phyloP scores from a whole-genome alignment of 2,888 invertebrate species.

The Melanchra persicariae region DNA sequence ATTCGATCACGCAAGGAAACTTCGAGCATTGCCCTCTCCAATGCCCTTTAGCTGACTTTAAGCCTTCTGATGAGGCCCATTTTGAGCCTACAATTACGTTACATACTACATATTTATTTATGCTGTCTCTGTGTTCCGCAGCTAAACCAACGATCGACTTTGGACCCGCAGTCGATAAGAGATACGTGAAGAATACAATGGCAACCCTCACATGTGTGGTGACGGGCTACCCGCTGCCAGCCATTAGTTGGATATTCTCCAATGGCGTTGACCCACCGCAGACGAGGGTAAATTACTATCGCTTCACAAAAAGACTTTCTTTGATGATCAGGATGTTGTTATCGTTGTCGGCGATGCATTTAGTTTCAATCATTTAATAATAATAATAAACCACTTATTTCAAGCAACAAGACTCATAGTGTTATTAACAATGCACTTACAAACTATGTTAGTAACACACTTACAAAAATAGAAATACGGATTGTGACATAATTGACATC shows the following conservation, averaged over 20 bases:
- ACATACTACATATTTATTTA: neutral
- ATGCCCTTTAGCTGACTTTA: too few relatives aligned
- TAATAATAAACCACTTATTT: too few relatives aligned
- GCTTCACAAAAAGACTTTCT: neutral
- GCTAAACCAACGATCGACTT: conserved; percentile 76
- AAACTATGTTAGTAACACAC: too few relatives aligned
- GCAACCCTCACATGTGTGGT: conserved; percentile 76
- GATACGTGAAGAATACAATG: conserved; percentile 65
- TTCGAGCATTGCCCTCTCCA: too few relatives aligned
- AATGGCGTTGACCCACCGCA: conserved; percentile 57
- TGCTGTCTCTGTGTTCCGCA: conserved; percentile 52
- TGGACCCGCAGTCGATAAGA: conserved; percentile 66
- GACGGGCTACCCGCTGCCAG: conserved; percentile 79
- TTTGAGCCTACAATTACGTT: neutral
- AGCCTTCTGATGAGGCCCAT: too few relatives aligned
- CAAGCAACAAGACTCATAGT: too few relatives aligned
- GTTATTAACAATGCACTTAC: too few relatives aligned
- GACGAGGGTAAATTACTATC: conserved; percentile 59
- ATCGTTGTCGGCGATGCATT: neutral
- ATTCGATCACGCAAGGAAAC: too few relatives aligned
- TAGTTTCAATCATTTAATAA: neutral
- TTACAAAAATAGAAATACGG: too few relatives aligned
- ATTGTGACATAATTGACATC: too few relatives aligned
- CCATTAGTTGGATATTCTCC: conserved; percentile 77
- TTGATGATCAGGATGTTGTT: neutral